Base-by-base conservation (phyloP, 2,888 invertebrate species). In the Girardia tigrina region DNA sequence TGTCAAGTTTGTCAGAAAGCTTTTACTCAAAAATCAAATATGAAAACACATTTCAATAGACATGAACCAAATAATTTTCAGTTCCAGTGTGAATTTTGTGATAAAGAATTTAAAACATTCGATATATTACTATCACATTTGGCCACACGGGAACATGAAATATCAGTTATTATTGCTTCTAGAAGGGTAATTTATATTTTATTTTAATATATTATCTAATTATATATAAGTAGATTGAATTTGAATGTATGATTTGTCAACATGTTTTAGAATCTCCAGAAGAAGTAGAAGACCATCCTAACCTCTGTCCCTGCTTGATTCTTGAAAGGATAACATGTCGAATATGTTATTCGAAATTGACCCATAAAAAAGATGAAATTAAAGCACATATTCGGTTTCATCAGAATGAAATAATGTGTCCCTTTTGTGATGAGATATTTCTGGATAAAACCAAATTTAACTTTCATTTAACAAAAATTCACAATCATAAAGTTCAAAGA, bases 11-110 rank as follows among this genome's bases (percentile, higher is more conserved):
- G 56, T 16, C 4, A 56, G 4, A 56, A 56, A n/a, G 56, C 20
- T 56, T 56, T 56, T 16, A 56, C 56, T 56, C 56, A 56, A 56
- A 56, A 56, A n/a, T 56, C 56, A 2, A 56, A 56, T 16, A 56
- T 56, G 56, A 56, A 56, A 56, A 56, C 56, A n/a, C 56, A 56
- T 23, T 56, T 56, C n/a, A 56, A 56, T 56, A n/a, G 56, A 20
- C 56, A 56, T 16, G 23, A 56, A n/a, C n/a, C n/a, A 56, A 56
- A 56, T n/a, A 56, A 56, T n/a, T 56, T 56, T 56, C 56, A 56
- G 23, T 56, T 56, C 23, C n/a, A 56, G 23, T 56, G 56, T 23
- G 8, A 56, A 56, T 2, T 23, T 16, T 56, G 56, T 16, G n/a
- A 56, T 2, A 56, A 12, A 56, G 56, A 56, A 2, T 56, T 56